Evolutionary conservation across 2,888 invertebrate species (phyloP), one percentile per base, ranked within the genome.

Genomic region (Leptopilina myrica): DNA sequence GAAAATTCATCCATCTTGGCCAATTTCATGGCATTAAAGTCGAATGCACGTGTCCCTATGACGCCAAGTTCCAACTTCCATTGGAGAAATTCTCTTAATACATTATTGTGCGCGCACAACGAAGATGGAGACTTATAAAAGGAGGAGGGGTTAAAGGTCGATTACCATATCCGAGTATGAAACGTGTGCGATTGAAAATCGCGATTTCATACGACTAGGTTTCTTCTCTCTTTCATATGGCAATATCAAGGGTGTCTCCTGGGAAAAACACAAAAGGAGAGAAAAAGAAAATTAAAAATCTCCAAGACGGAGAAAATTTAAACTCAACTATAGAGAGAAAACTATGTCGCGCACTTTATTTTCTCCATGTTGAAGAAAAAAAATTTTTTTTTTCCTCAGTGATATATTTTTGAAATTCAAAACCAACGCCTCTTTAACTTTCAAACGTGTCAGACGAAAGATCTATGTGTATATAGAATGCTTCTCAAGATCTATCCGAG

Each of bases 141-240:
- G 33, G 33, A 33, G 33, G 75, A 49, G 62, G 78, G 81, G 78
- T 81, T 80, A 81, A 78, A 81, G 81, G 81, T 83, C 79, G 81
- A 81, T 82, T 81, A 80, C 80, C 64, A 79, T 79, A 81, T 80
- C 73, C 73, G 56, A 73, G 73, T 73, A 73, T 56, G 73, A 73
- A 73, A 56, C 56, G 73, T 73, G 73, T 73, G 76, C 83, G 81
- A 83, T 81, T 83, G 80, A 83, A 81, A 81, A 80, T 78, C 79
- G 80, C 81, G 81, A 81, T 83, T 83, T 80, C 79, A 82, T 79
- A 69, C 78, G 79, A 78, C 78, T 77, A 53, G 56, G 26, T 53
- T 33, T 56, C 53, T 73, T 33, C 26, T 53, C 15, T 56, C 33
- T 26, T 56, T 26, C 56, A 56, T 20, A 20, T 73, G 73, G 33